Evolutionary conservation across 2,113 vertebrate genomes (phyloP).

Genomic region (Pachycephala philippinensis): DNA sequence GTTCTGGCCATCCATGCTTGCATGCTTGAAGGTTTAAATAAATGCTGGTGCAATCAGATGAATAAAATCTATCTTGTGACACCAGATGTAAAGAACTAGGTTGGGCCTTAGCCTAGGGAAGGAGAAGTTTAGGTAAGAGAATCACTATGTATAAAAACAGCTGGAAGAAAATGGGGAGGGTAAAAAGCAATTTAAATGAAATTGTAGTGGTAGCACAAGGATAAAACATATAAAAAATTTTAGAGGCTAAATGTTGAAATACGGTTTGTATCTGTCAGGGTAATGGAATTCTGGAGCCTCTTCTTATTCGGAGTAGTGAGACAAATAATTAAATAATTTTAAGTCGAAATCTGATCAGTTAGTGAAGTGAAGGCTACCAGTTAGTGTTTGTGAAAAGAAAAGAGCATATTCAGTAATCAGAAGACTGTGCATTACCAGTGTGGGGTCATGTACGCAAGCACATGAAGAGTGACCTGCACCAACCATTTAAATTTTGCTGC

Average conservation of each 20-base stretch:
- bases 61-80: not conserved
- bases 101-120: not conserved
- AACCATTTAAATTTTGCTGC: not conserved
- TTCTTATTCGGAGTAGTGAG: not conserved
- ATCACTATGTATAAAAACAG: not conserved
- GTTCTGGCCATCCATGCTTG: not conserved
- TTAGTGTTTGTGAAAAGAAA: not conserved
- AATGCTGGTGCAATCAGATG: not conserved
- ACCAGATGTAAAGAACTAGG: not conserved
- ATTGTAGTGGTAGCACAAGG: not conserved
- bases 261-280: not conserved
- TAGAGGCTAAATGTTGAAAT: not conserved
- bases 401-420: not conserved
- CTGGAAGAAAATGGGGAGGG: not conserved
- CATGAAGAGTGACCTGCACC: not conserved
- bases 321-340: not conserved
- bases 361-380: not conserved
- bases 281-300: not conserved
- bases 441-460: not conserved
- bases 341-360: not conserved
- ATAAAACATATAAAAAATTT: not conserved
- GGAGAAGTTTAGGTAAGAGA: not conserved
- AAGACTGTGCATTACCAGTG: not conserved
- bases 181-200: not conserved
- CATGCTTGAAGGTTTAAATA: not conserved